phyloP scores from a whole-genome alignment of 2,113 vertebrate species.

The Prietella phreatophila region DNA sequence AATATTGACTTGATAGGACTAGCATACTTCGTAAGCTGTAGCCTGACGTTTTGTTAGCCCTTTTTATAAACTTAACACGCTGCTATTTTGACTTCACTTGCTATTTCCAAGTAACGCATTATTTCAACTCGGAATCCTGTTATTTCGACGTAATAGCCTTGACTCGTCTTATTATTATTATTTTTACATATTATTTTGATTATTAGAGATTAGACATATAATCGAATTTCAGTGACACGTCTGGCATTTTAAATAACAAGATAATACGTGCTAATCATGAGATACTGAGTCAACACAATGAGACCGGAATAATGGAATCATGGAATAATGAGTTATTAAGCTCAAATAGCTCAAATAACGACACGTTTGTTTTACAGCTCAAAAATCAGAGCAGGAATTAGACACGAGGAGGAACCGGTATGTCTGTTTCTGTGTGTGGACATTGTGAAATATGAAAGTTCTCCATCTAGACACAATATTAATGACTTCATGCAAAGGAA shows the following conservation, averaged over 20 bases:
- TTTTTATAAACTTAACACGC: not conserved
- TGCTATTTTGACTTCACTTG: too few species aligned
- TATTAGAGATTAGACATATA: not conserved
- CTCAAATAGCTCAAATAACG: not conserved
- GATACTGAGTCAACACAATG: not conserved
- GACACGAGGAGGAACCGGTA: not conserved
- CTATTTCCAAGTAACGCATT: not conserved
- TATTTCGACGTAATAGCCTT: not conserved
- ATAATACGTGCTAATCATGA: not conserved
- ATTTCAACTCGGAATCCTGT: not conserved
- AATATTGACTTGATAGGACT: not conserved
- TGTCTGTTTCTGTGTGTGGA: not conserved
- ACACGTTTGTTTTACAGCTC: not conserved
- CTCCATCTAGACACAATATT: not conserved
- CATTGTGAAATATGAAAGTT: not conserved
- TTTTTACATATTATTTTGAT: not conserved
- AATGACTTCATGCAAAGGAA: not conserved
- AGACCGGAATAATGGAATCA: not conserved
- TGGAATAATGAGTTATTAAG: not conserved
- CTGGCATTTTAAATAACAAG: not conserved
- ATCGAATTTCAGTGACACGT: not conserved
- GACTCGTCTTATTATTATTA: not conserved
- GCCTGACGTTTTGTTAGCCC: not conserved
- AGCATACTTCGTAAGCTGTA: not conserved
- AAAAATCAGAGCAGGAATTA: not conserved